phyloP scores from a whole-genome alignment of 2,888 invertebrate genomes.

The Lissonota sp. region DNA sequence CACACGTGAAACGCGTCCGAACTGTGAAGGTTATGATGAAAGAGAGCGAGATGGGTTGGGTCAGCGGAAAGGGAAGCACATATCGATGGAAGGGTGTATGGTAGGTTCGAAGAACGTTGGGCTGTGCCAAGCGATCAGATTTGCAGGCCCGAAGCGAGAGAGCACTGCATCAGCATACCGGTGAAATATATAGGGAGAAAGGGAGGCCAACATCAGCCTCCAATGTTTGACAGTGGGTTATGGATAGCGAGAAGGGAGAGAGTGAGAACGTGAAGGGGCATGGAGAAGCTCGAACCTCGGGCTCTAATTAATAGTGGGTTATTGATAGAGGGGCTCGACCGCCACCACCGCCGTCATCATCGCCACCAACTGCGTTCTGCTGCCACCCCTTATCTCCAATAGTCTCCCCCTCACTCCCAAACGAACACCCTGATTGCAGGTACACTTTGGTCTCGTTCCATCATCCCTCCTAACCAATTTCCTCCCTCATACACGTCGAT shows the following conservation, averaged over 20 bases:
- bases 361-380: conserved; percentile 5
- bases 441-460: conserved; percentile 60
- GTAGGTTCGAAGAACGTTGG: conserved; percentile 38
- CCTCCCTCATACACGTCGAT: background rate
- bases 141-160: conserved; percentile 25
- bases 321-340: conserved; percentile 63
- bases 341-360: conserved; percentile 43
- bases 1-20: conserved; percentile 58
- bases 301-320: conserved; percentile 70
- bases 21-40: conserved; percentile 70
- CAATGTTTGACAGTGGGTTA: conserved; percentile 71
- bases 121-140: conserved; percentile 48
- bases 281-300: conserved; percentile 36
- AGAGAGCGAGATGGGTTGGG: conserved; percentile 32
- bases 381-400: conserved; percentile 22
- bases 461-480: conserved; percentile 32
- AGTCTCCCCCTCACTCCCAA: conserved; percentile 1
- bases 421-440: conserved; percentile 61
- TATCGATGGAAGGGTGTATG: background rate
- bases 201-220: conserved; percentile 30
- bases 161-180: conserved; percentile 55
- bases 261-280: background rate
- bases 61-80: conserved; percentile 4
- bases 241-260: conserved; percentile 51
- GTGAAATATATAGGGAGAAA: background rate